Base-by-base conservation (phyloP, 1,140 invertebrate genomes). In the Leptopilina clavipes region DNA sequence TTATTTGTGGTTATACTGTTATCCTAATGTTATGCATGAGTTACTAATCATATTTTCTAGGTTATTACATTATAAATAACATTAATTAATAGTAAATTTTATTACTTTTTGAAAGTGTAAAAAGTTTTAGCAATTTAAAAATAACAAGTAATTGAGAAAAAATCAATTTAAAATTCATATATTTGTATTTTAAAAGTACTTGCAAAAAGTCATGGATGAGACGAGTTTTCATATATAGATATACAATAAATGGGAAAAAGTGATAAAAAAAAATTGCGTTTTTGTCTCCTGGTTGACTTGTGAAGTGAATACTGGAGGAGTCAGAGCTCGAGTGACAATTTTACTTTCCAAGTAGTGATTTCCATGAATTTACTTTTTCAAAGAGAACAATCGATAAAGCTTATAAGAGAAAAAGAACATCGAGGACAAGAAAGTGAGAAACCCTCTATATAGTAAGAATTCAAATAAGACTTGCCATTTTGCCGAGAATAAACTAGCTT, bases 261-360 rank as follows among this genome's bases (percentile, higher is more conserved):
- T 48, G 44, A 14, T 31, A 48, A n/a, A 52, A 17, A 52, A 52
- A 17, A 52, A 17, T 52, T 52, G n/a, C 17, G 5, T 52, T 52
- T 52, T 52, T 1, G 14, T 8, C 17, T n/a, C 48, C 17, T n/a
- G 48, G 7, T 52, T 17, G 7, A 7, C 10, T 45, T n/a, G 11
- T 52, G 48, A 52, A 52, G 48, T 52, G 48, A 52, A 52, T n/a
- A 52, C 48, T 52, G 17, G 14, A 65, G 31, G 11, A 65, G 7
- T 17, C n/a, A 12, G 14, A 65, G 10, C 56, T 65, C 12, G n/a
- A 65, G 22, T n/a, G 25, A 31, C 19, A 31, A 65, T 65, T 65
- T n/a, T 6, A 65, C 59, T 65, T 65, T 22, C 59, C 25, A 65
- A 65, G 59, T 65, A 8, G 25, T 37, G 59, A 65, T 65, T 65